phyloP scores from a whole-genome alignment of 2,888 invertebrate genomes.

The Ferdinandea cuprea region DNA sequence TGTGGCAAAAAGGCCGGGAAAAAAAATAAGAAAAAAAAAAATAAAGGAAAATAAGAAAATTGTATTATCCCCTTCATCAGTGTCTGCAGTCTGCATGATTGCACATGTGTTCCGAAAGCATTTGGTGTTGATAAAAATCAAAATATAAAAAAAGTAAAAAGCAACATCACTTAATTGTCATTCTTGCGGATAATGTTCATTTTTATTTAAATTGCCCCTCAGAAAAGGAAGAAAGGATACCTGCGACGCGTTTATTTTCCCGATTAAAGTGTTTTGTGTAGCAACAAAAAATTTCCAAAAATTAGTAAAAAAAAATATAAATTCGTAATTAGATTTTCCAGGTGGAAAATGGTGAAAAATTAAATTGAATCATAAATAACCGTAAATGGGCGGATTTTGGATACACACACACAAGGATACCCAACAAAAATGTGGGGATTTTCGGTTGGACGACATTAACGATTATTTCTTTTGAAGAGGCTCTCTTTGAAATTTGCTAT shows the following conservation, averaged over 20 bases:
- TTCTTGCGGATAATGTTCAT: conserved; percentile 7
- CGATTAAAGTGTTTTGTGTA: conserved; percentile 34
- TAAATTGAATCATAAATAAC: conserved; percentile 53
- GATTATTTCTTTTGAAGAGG: conserved; percentile 9
- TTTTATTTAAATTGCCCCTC: conserved; percentile 37
- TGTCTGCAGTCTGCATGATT: conserved; percentile 40
- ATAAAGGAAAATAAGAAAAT: conserved; percentile 1
- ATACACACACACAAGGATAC: conserved; percentile 48
- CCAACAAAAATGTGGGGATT: conserved; percentile 3
- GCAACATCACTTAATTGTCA: conserved; percentile 27
- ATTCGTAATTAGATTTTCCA: conserved; percentile 52
- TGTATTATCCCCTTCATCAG: conserved; percentile 44
- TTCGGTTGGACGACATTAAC: conserved; percentile 9
- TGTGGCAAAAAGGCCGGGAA: background rate
- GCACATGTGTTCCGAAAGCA: conserved; percentile 31
- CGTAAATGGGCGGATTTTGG: conserved; percentile 42
- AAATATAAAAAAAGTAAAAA: conserved; percentile 17
- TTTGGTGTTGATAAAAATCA: conserved; percentile 16
- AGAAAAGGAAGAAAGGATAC: conserved; percentile 58
- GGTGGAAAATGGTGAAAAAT: conserved; percentile 49
- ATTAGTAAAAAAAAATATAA: conserved; percentile 12
- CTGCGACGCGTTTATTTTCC: conserved; percentile 17
- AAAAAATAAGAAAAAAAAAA: background rate
- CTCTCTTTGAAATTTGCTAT: background rate
- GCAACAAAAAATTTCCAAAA: conserved; percentile 6